Conservation (phyloP, 2,888 invertebrate species). For the Lissonota sp. region DNA sequence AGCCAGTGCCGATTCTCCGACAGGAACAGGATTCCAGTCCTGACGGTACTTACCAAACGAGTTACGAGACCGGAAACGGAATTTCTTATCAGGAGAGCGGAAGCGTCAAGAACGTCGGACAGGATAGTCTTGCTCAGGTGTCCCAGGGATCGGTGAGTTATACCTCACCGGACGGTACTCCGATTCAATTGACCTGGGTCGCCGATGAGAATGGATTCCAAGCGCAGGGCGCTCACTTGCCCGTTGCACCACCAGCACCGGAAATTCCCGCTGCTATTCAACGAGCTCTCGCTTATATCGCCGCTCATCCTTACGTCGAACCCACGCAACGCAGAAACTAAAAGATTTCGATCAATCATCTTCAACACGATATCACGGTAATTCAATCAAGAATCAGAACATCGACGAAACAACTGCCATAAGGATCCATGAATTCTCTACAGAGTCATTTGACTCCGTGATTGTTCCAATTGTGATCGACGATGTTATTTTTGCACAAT, state of each 20-base stretch:
- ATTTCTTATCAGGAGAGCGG: slow-evolving; percentile 60
- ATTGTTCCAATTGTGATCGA: background rate
- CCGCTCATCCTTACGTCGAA: slow-evolving; percentile 63
- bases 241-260: slow-evolving; percentile 58
- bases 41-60: slow-evolving; percentile 64
- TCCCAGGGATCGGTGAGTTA: slow-evolving; percentile 58
- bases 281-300: slow-evolving; percentile 64
- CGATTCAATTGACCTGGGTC: slow-evolving; percentile 55
- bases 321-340: slow-evolving; percentile 34
- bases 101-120: slow-evolving; percentile 44
- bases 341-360: slow-evolving; percentile 2
- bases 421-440: too few species aligned
- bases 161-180: slow-evolving; percentile 66
- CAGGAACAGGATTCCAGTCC: slow-evolving; percentile 64
- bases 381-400: too few species aligned
- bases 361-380: too few species aligned
- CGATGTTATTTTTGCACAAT: background rate
- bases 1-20: slow-evolving; percentile 60
- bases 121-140: slow-evolving; percentile 23
- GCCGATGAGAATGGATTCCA: slow-evolving; percentile 65
- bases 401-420: too few species aligned
- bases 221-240: slow-evolving; percentile 64
- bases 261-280: slow-evolving; percentile 64
- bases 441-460: too few species aligned
- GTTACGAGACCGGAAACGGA: slow-evolving; percentile 66